These are phyloP conservation scores for Aporrectodea caliginosa DNA, from an alignment of 1,140 invertebrate genomes.

Conservation along the genomic window DNA sequence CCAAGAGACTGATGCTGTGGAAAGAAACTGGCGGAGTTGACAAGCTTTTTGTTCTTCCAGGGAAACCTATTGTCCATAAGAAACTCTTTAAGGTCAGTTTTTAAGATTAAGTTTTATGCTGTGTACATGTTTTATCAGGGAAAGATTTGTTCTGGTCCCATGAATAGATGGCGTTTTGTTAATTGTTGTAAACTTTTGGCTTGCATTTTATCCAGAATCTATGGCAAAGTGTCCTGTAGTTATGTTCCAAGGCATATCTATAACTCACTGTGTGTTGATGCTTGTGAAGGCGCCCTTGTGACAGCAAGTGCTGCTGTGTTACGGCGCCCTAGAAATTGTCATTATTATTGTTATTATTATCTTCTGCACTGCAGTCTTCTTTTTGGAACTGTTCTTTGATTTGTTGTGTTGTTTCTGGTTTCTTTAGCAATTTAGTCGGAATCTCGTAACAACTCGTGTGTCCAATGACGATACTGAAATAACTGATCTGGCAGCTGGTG, in stretches of 20 bases:
- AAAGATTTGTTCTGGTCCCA: no score
- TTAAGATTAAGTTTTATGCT: no score
- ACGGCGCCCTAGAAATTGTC: no score
- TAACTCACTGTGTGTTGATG: no score
- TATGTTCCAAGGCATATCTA: no score
- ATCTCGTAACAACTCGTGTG: not conserved
- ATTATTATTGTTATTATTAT: not conserved
- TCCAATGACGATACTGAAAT: no score
- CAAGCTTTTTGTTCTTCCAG: constrained; percentile 92
- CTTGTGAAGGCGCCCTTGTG: not conserved
- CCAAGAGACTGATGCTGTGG: constrained; percentile 96
- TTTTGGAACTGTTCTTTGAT: not conserved
- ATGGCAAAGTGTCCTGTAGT: no score
- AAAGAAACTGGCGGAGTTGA: constrained; percentile 82
- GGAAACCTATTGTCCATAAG: constrained; percentile 75
- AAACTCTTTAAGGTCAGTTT: constrained; percentile 68
- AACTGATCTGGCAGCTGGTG: no score
- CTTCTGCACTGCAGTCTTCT: not conserved
- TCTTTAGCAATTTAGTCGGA: not conserved
- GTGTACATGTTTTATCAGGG: no score
- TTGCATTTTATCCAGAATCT: no score
- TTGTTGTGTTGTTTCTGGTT: not conserved
- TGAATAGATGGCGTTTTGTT: no score
- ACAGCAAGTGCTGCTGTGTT: not conserved
- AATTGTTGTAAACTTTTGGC: no score